Evolutionary conservation across 2,797 vertebrate genomes (phyloP), one percentile per base, ranked within the genome.

Genomic region (Phataginus tetradactyla): DNA sequence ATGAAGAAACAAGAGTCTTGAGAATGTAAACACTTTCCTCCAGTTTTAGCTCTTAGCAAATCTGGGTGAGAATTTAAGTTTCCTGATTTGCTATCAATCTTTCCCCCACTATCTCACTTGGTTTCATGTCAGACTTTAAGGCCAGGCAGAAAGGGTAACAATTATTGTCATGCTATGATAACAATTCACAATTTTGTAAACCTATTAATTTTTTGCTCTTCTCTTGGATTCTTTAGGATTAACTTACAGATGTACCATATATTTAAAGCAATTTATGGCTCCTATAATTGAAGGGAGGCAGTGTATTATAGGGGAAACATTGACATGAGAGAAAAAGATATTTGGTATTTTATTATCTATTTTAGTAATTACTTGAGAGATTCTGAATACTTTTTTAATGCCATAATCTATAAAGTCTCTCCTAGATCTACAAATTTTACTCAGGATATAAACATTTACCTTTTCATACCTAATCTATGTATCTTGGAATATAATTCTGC

Each of bases 401-500:
- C 34, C 20, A 59, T 83, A 10, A 92, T 85, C 61, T 87, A 18
- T 91, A 75, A 94, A 86, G 15, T 95, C 32, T 71, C 14, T 85
- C 37, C 20, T 77, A 68, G 13, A 37, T 90, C 45, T 88, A 91
- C 86, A 94, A 45, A 34, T 86, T 84, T 95, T 66, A 78, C 7
- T 61, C 45, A 77, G 39, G 11, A 4, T 68, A 7, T 37, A 71
- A 49, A 42, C 11, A 78, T 53, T 81, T 71, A 69, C 11, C 11
- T 81, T 63, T 64, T 78, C n/a, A 11, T 66, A 49, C 4, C 21
- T 55, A 84, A 88, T 39, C 37, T 51, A 57, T 1, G 37, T 69
- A 78, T 79, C 17, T 88, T 77, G 23, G 23, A 68, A 45, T 90
- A 84, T 18, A 86, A 91, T 80, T 87, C 79, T 79, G 5, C 64